Conservation (phyloP, 2,888 invertebrate genomes). For the Theretra japonica region DNA sequence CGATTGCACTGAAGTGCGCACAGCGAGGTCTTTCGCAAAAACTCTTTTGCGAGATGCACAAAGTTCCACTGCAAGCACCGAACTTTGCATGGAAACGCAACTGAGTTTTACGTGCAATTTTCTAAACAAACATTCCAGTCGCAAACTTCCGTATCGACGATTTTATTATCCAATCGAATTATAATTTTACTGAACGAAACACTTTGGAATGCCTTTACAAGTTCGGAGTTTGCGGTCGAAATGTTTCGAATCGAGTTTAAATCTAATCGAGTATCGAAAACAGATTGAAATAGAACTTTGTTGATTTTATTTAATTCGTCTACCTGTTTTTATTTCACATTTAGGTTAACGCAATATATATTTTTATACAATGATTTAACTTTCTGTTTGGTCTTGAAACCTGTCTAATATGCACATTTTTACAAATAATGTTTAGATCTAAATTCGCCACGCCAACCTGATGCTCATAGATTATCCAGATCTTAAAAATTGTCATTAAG, state of each 20-base stretch:
- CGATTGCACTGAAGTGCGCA: slow-evolving; percentile 63
- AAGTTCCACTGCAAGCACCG: slow-evolving; percentile 55
- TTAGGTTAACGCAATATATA: no score
- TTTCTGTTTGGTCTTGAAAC: no score
- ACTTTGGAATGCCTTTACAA: not conserved
- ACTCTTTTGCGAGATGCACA: slow-evolving; percentile 58
- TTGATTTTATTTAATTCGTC: no score
- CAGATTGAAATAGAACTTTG: not conserved
- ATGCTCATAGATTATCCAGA: no score
- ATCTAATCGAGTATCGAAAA: not conserved
- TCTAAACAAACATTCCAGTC: slow-evolving; percentile 53
- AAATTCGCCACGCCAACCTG: no score
- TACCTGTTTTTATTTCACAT: no score
- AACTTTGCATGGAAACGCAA: slow-evolving; percentile 56
- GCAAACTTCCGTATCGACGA: slow-evolving; percentile 24
- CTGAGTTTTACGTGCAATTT: slow-evolving; percentile 56
- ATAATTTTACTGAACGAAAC: slow-evolving; percentile 14
- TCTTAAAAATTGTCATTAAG: no score
- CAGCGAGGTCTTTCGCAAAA: slow-evolving; percentile 61
- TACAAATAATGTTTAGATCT: no score
- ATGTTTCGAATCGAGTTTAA: not conserved
- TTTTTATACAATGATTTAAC: no score
- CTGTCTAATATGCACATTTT: no score
- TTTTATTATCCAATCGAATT: slow-evolving; percentile 25
- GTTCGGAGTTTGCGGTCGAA: not conserved